Evolutionary conservation across 1,140 invertebrate genomes (phyloP), one percentile per base, ranked within the genome.

Genomic region (Drosophila bifasciata): DNA sequence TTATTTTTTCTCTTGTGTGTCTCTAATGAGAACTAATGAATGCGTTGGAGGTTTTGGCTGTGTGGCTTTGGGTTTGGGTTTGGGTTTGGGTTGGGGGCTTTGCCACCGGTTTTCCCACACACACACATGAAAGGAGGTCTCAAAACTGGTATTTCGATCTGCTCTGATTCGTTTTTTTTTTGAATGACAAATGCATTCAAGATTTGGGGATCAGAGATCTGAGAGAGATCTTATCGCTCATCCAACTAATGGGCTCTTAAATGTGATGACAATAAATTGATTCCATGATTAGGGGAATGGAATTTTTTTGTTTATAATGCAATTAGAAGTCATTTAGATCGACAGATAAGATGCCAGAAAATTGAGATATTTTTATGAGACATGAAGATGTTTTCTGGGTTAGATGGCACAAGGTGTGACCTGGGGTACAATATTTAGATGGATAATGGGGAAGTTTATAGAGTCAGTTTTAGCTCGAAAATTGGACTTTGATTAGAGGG

Each of bases 261-360:
- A 68, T 68, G 66, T 70, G 67, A 70, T 70, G 53, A 70, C 67
- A 70, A 70, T 68, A 68, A 68, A 68, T 68, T 68, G 66, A 68
- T 68, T 68, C 40, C 63, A 56, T 32, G 50, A 68, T 68, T 68
- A 43, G 46, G 43, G 66, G 43, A 67, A 68, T 46, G 40, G 28
- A 55, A 68, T 68, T 68, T 68, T 55, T 68, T 49, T 41, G 32
- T 5, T 48, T 49, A 64, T 64, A 64, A 64, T 63, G 59, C 62
- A 64, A 46, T 64, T 64, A 51, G 60, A 66, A 44, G 60, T 68
- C 49, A 68, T 68, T 68, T 17, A 68, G 63, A 68, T 68, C 8
- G 5, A 0, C 1, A 48, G 43, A 63, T 62, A 62, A 36, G 32
- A 36, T 17, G 19, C 17, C 3, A 15, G 2, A 66, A 36, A 28